These are phyloP conservation scores for Chromobotia macracanthus DNA, from an alignment of 2,797 vertebrate species.

Conservation along the genomic window DNA sequence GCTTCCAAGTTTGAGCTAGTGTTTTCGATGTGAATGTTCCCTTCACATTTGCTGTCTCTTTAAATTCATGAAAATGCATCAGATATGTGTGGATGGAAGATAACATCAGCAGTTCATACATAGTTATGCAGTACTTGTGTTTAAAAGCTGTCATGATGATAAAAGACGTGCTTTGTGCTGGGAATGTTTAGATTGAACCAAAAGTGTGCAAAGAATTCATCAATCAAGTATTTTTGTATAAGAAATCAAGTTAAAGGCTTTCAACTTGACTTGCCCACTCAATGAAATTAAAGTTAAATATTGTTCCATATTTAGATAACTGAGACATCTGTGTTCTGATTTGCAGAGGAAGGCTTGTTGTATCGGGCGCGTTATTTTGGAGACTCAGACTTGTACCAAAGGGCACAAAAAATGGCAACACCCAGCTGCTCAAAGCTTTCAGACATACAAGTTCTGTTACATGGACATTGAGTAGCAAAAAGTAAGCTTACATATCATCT, in stretches of 20 bases:
- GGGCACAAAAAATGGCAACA: constrained; percentile 94
- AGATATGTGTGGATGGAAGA: neutral
- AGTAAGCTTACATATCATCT: constrained; percentile 25
- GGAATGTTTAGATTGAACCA: neutral
- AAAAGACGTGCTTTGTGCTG: neutral
- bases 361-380: constrained; percentile 97
- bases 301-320: neutral
- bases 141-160: neutral
- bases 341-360: constrained; percentile 94
- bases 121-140: neutral
- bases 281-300: neutral
- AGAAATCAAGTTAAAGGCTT: too few relatives aligned
- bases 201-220: too few relatives aligned
- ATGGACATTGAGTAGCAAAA: constrained; percentile 79
- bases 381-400: constrained; percentile 91
- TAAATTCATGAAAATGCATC: neutral
- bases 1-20: too few relatives aligned
- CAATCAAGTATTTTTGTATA: too few relatives aligned
- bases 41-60: neutral
- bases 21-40: too few relatives aligned
- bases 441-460: constrained; percentile 92
- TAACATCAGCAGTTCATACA: neutral
- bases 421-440: constrained; percentile 96
- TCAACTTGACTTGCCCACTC: too few relatives aligned
- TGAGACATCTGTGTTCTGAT: constrained; percentile 5